These are phyloP conservation scores for Philotrypesis tridentata DNA, from an alignment of 1,140 invertebrate genomes.

Conservation along the genomic window DNA sequence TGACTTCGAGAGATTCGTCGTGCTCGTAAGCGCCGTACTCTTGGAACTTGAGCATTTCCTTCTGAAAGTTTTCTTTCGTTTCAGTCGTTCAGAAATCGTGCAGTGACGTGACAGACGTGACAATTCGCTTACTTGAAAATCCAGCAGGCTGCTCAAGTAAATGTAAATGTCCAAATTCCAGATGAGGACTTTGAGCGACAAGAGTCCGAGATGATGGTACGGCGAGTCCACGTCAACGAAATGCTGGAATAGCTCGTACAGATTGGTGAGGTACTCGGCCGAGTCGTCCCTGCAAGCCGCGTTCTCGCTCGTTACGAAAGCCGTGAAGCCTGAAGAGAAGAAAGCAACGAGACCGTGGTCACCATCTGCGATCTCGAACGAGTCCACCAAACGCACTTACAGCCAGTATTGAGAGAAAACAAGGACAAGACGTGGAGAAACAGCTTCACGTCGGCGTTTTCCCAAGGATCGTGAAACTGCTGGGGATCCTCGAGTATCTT, in stretches of 20 bases:
- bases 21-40: constrained; percentile 31
- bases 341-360: too few relatives aligned
- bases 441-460: constrained; percentile 55
- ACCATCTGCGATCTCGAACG: too few relatives aligned
- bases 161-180: constrained; percentile 69
- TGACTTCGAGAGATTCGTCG: constrained; percentile 18
- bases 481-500: constrained; percentile 60
- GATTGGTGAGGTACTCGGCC: constrained; percentile 60
- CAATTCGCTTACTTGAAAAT: constrained; percentile 67
- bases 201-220: constrained; percentile 67
- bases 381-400: too few relatives aligned
- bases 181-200: constrained; percentile 62
- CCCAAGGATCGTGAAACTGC: constrained; percentile 68
- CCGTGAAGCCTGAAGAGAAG: constrained; percentile 65
- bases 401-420: constrained; percentile 69
- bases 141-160: constrained; percentile 60
- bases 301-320: constrained; percentile 60
- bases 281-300: constrained; percentile 59
- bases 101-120: not conserved
- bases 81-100: not conserved
- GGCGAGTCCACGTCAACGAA: constrained; percentile 60
- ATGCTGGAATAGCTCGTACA: constrained; percentile 63
- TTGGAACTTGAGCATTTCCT: constrained; percentile 65
- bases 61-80: constrained; percentile 54
- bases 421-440: constrained; percentile 66